Base-by-base conservation (phyloP, 1,140 invertebrate species). In the Panagrolaimus sp. region DNA sequence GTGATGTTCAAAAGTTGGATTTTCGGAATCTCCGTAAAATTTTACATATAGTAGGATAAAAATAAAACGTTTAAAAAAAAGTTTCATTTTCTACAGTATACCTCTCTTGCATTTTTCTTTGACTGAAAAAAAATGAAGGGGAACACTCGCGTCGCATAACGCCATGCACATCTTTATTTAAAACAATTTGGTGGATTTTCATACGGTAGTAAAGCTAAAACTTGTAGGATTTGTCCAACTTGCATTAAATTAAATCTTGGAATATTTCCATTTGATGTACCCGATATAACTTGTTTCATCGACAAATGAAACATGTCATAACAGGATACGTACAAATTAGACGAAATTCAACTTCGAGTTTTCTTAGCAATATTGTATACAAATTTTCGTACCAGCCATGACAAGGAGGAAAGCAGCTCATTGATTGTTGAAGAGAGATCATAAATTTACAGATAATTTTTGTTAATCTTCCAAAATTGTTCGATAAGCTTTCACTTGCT, bases 231-330 rank as follows among this genome's bases (percentile, higher is more conserved):
- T 84, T 95, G 91, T 3, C 88, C 88, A 71, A 88, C 88, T 86
- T 94, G 93, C 82, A 94, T 93, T 5, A 96, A 86, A 87, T 96
- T 96, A 83, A 92, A 93, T 28, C 93, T 85, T 6, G 92, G 91
- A 45, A 93, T 89, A 73, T 91, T 89, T 67, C 91, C 92, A 43
- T 96, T 91, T 15, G 91, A 91, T 1, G 91, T 90, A 82, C 95
- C 94, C 7, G 84, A 83, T 0, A 91, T 91, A 62, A 97, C 91
- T n/a, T 93, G 94, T 43, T 73, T 43, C 14, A 92, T 90, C 84
- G 97, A 81, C 94, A 98, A 70, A 98, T 92, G 76, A 96, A 96
- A 76, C 92, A 88, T 2, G 90, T 91, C 83, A 97, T 92, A 12
- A 98, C 89, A 17, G 98, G 85, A 83, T 98, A 94, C 0, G 91